Evolutionary conservation across 2,113 vertebrate genomes (phyloP).

Genomic region (Terrapene triunguis): DNA sequence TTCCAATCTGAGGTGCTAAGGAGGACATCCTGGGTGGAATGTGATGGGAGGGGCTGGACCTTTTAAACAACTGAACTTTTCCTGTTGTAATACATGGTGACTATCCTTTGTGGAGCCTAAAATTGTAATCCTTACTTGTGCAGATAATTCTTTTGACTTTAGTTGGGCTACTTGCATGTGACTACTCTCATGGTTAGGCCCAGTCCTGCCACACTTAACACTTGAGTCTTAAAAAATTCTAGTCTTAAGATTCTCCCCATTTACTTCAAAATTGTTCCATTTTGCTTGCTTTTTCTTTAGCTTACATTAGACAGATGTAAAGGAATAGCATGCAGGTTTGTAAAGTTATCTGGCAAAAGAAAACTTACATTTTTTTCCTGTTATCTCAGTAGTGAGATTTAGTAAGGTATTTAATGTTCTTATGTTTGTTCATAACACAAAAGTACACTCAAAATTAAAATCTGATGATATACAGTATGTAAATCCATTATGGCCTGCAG

Average conservation of each 20-base stretch:
- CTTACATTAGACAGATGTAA: background rate
- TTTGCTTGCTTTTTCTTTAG: background rate
- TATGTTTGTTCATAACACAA: background rate
- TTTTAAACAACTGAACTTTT: background rate
- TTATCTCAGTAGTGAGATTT: background rate
- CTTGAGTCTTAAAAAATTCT: background rate
- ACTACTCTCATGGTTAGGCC: background rate
- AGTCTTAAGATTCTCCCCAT: background rate
- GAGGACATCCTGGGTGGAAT: background rate
- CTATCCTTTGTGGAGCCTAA: background rate
- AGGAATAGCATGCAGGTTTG: background rate
- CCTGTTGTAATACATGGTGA: background rate
- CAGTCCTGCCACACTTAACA: too few relatives aligned
- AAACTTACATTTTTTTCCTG: background rate
- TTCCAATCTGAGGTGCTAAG: background rate
- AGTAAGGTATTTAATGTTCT: background rate
- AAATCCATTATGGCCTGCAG: background rate
- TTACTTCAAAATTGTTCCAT: background rate
- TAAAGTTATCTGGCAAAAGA: background rate
- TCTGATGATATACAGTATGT: background rate
- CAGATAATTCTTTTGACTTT: background rate
- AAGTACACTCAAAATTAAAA: background rate
- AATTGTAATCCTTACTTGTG: rapidly evolving
- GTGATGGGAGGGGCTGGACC: background rate
- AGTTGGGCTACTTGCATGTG: background rate